These are phyloP conservation scores for Enteromius anoplus DNA, from an alignment of 2,797 vertebrate genomes.

Conservation along the genomic window DNA sequence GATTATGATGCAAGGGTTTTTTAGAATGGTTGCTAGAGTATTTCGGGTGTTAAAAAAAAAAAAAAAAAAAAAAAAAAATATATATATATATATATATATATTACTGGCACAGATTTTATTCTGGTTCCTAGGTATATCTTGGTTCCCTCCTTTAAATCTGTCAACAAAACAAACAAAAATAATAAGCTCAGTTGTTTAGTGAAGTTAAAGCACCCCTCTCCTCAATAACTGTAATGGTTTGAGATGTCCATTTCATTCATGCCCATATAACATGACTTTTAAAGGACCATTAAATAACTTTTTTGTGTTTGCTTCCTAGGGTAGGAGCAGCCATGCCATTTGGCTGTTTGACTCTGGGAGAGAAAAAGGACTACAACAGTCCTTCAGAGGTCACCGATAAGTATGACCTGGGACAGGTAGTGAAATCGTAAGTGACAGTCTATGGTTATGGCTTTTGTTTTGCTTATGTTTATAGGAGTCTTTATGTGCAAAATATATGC, in stretches of 20 bases:
- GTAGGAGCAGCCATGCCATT: slow-evolving; percentile 92
- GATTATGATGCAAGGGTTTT: neutral
- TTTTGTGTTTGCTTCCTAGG: slow-evolving; percentile 55
- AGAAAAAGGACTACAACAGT: slow-evolving; percentile 99
- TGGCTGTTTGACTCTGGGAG: slow-evolving; percentile 96
- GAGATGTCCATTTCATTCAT: neutral
- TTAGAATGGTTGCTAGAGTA: neutral
- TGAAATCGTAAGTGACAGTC: slow-evolving; percentile 91
- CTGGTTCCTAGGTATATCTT: neutral
- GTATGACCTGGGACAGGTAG: slow-evolving; percentile 98
- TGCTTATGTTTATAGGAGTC: neutral
- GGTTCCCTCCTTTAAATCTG: neutral
- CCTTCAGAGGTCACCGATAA: slow-evolving; percentile 97
- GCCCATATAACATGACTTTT: neutral
- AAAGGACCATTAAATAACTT: neutral
- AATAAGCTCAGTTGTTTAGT: neutral
- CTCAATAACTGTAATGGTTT: neutral
- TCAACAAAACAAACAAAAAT: neutral
- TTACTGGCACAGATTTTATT: neutral
- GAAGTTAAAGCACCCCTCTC: neutral
- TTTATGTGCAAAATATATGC: neutral
- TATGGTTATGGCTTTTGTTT: neutral
- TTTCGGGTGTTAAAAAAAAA: neutral
- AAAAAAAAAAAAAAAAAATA: too few species aligned
- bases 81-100: too few species aligned